Evolutionary conservation across 2,888 invertebrate species (phyloP), one percentile per base, ranked within the genome.

Genomic region (Ormyrus thymus): DNA sequence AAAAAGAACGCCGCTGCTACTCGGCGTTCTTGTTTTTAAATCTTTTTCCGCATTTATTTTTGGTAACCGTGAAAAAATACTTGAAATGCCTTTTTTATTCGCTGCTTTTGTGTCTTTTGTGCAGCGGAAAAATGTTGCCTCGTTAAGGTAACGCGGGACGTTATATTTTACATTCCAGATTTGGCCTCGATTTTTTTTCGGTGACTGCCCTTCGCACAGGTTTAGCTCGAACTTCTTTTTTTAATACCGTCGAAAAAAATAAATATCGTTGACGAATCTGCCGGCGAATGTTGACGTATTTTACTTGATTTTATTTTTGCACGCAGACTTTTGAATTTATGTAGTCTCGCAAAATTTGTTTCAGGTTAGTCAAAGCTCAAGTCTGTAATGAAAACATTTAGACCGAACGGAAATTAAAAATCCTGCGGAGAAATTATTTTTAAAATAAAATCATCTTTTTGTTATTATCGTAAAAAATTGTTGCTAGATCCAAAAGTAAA

Each of bases 41-140:
- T 45, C n/a, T 58, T n/a, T 51, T 10, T 45, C 10, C 3, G 46
- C 15, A 0, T 53, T 59, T 59, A 10, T 64, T 64, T 68, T 43
- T 7, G 29, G 55, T 46, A 58, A 58, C 46, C 8, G 55, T 55
- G 51, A 62, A 73, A 73, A 78, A 69, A 64, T 69, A 64, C 72
- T 69, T 62, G 73, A 56, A 78, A 66, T 46, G 13, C n/a, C 45
- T 46, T 68, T 64, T 78, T 78, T 64, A 58, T 64, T 56, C 64
- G 45, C 45, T 64, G 69, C 69, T 74, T 29, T 29, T 62, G n/a
- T 51, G 62, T 61, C 70, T 74, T 69, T 74, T 74, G 69, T 65
- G 51, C 48, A 11, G 10, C 11, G 59, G 45, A 78, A 70, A 78
- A 74, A 78, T 78, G 78, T 70, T 65, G 51, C 64, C 70, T 78